Evolutionary conservation across 2,797 vertebrate species (phyloP), one percentile per base, ranked within the genome.

Genomic region (Benthosema pterotum): DNA sequence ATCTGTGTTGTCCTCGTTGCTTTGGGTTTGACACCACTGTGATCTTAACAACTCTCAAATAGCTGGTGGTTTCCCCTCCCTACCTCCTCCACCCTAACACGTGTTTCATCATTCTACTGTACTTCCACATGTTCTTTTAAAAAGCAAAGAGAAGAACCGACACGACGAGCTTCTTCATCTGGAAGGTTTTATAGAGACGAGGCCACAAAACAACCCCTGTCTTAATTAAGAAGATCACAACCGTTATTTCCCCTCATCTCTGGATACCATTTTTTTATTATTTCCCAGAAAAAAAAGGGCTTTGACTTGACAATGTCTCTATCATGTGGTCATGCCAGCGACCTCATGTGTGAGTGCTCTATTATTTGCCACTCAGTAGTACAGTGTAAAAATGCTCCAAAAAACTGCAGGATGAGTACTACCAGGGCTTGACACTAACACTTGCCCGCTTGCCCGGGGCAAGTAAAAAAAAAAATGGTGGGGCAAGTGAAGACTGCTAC

Each of bases 131-230:
- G n/a, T 57, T 46, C 13, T 50, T 52, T 32, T 52, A 54, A 68
- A 66, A 67, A 22, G 22, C 22, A 22, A 38, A 55, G 56, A 46
- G 11, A 22, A 9, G 28, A 32, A 32, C 28, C 28, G 5, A 65
- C 67, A 52, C 18, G 32, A 67, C 58, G 50, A 12, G n/a, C 7
- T 22, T 60, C 49, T 45, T 62, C 38, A 79, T 69, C 43, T 72
- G 71, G 50, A 43, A 61, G 32, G 53, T 47, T 5, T 54, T 54
- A 25, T 5, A 70, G 43, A 74, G 32, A 8, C 62, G 43, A 74
- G 32, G 32, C 62, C 49, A 51, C 57, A 79, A 22, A 47, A 16
- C 55, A n/a, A 45, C 11, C 15, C 43, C n/a, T 4, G 4, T 18
- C 42, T 59, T 38, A 62, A 75, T 58, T 49, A n/a, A n/a, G 19